Base-by-base conservation (phyloP, 1,140 invertebrate genomes). In the Eupeodes corollae region DNA sequence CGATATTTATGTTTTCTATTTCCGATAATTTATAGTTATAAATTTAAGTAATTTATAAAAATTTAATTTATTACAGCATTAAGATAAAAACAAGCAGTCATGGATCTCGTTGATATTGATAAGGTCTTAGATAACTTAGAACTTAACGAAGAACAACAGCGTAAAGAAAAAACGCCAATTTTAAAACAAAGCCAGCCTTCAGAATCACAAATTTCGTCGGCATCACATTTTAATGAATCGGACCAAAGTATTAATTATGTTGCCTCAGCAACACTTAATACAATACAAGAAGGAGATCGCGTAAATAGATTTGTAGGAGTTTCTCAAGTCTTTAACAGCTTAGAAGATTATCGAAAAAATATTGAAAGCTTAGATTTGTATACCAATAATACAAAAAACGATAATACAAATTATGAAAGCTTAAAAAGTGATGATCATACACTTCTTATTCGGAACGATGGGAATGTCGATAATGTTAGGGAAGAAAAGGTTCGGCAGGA, bases 101-200 rank as follows among this genome's bases (percentile, higher is more conserved):
- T 68, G 65, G 64, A 68, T 61, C 53, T 68, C 48, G 79, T 91
- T 49, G 87, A 91, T 74, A 75, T 91, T 54, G 86, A 91, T 70
- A 86, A 88, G 74, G 84, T 90, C 55, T 72, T 91, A 42, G 86
- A 91, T 70, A 86, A 90, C 60, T 86, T 91, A 70, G 87, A 91
- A 70, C 32, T 58, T 19, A 48, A 51, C 35, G 51, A 57, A 40
- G 52, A 56, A 16, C 58, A 56, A 13, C 53, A 66, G 38, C 59
- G 59, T 35, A 52, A 65, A 42, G 44, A 52, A 44, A 57, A 46
- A 35, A 37, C 47, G 78, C 82, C 60, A 79, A 79, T 63, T 79
- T 84, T 76, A 49, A 54, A 38, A 51, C 51, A 13, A 53, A 54
- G 43, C 45, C 47, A 49, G 21, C 38, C 39, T 26, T 15, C 14